Evolutionary conservation across 2,888 invertebrate species (phyloP).

Genomic region (Papilio protenor): DNA sequence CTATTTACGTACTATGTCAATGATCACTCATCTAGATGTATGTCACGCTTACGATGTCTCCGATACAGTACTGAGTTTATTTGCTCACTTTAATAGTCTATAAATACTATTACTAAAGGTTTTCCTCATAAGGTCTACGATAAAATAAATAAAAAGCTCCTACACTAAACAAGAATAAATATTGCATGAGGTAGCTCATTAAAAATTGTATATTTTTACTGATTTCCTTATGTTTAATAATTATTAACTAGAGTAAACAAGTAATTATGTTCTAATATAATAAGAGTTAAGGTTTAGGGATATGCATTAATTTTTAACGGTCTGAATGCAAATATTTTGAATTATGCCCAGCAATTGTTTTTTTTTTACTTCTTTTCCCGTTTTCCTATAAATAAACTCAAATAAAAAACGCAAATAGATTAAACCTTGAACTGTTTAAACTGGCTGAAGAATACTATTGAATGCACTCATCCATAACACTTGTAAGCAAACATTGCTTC

Average conservation of each 20-base stretch:
- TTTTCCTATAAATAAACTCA: too few relatives aligned
- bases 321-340: not conserved
- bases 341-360: not conserved
- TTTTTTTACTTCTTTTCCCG: not conserved
- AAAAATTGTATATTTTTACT: not conserved
- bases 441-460: not conserved
- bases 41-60: conserved; percentile 5
- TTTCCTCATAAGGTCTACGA: not conserved
- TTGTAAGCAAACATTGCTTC: not conserved
- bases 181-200: not conserved
- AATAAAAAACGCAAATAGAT: too few relatives aligned
- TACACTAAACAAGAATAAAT: not conserved
- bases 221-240: not conserved
- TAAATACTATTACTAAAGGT: not conserved
- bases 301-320: not conserved
- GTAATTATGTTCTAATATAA: too few relatives aligned
- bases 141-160: not conserved
- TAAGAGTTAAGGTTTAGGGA: too few relatives aligned
- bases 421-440: not conserved
- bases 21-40: conserved; percentile 20
- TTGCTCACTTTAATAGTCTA: conserved; percentile 4
- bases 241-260: too few relatives aligned
- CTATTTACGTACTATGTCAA: conserved; percentile 2
- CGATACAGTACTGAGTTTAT: not conserved
- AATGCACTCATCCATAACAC: not conserved